Percentiles rank a stretch among this genome's conserved stretches.
These are phyloP conservation scores for Botia almorhae DNA, from an alignment of 2,797 vertebrate species.

Conservation along the genomic window DNA sequence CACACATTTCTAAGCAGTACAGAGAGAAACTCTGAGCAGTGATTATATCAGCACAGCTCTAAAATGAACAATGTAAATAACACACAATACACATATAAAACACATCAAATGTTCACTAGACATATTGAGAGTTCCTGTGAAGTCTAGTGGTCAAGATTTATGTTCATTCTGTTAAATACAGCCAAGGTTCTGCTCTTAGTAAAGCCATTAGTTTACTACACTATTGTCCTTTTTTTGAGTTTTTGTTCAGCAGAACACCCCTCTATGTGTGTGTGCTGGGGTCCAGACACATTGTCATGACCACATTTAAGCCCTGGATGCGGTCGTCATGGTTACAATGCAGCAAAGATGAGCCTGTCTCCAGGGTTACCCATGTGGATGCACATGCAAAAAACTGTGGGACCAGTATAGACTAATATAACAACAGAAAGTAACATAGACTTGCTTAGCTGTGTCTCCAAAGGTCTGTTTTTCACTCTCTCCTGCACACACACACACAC, in stretches of 20 bases:
- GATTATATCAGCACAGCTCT: too few relatives aligned
- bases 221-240: background rate
- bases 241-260: background rate
- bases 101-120: background rate
- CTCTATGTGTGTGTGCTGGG: background rate
- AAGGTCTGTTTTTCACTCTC: constrained; percentile 47
- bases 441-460: constrained; percentile 53
- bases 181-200: background rate
- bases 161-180: background rate
- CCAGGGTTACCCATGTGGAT: constrained; percentile 66
- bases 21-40: background rate
- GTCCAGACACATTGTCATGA: constrained; percentile 68
- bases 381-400: constrained; percentile 32
- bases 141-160: too few relatives aligned
- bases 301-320: constrained; percentile 71
- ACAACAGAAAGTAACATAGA: constrained; percentile 29
- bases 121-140: too few relatives aligned
- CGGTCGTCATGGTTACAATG: constrained; percentile 77
- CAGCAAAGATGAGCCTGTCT: constrained; percentile 69
- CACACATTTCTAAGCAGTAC: background rate
- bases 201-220: background rate
- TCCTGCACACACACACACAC: constrained; percentile 34
- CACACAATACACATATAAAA: too few relatives aligned
- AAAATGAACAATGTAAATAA: too few relatives aligned
- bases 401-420: constrained; percentile 73